Evolutionary conservation across 2,797 vertebrate genomes (phyloP), one percentile per base, ranked within the genome.

Genomic region (Yasuhikotakia modesta): DNA sequence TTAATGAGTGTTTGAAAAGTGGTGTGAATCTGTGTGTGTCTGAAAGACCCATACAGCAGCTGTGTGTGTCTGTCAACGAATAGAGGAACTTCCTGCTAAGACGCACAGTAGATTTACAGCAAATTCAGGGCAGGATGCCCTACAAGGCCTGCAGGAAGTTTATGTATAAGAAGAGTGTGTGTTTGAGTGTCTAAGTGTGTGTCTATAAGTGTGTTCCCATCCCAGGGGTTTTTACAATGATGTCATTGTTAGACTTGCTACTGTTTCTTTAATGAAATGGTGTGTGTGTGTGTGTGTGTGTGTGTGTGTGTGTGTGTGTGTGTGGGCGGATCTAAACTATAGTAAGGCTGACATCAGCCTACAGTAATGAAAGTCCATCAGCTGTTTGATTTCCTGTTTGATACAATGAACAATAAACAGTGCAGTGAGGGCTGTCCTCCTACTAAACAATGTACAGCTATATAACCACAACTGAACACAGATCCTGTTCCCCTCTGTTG

Each of bases 61-160:
- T 93, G 91, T 87, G 87, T 84, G 85, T 85, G 84, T 88, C 86
- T 84, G 88, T 91, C 90, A 76, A 58, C 1, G 39, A 66, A 71
- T 46, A 80, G 69, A 61, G 67, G 63, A 76, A 61, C 68, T 85
- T 82, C 78, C 71, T 78, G 83, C 78, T 79, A 82, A 81, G 84
- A 70, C 48, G 60, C 78, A 0, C 66, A 78, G 72, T 84, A 89
- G 87, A 91, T 92, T 91, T 91, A 91, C 84, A 82, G 86, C 70
- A 78, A 85, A 85, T 55, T 52, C 45, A 43, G 55, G 48, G 52
- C 53, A 77, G 55, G 82, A 83, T 84, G 80, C 84, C 81, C 73
- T 5, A 30, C 55, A 70, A 72, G 82, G 32, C 69, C 12, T 72
- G 79, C 69, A 35, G 61, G 87, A 87, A 88, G 83, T 50, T 50